phyloP scores from a whole-genome alignment of 2,888 invertebrate genomes.

The Himalopsyche kuldschensis region DNA sequence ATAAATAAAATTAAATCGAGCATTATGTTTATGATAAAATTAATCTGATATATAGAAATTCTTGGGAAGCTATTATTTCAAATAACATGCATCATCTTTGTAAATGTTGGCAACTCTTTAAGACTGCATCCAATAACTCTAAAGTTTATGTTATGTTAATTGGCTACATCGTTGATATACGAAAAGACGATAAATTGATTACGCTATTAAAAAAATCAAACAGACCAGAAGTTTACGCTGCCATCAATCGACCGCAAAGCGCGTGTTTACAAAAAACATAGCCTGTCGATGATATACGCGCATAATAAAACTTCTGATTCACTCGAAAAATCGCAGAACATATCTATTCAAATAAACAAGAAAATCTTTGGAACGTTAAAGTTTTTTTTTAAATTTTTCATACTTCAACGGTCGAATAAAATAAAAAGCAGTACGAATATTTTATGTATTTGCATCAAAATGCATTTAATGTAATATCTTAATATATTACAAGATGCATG shows the following conservation, averaged over 20 bases:
- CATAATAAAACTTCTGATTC: neutral
- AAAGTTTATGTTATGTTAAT: neutral
- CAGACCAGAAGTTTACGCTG: neutral
- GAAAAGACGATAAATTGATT: neutral
- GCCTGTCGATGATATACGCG: neutral
- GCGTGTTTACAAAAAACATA: neutral
- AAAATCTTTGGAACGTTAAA: neutral
- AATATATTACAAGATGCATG: too few species aligned
- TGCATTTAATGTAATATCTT: too few species aligned
- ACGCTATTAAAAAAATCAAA: neutral
- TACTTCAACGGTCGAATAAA: neutral
- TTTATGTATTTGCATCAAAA: too few species aligned
- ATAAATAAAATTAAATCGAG: too few species aligned
- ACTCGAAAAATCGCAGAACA: neutral
- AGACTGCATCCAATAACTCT: neutral
- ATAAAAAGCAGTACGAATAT: too few species aligned
- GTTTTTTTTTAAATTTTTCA: neutral
- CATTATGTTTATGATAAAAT: too few species aligned
- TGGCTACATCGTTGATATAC: neutral
- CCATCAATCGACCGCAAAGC: neutral
- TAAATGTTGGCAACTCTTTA: neutral
- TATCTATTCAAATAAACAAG: neutral
- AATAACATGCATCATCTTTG: too few species aligned
- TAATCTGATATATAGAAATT: too few species aligned
- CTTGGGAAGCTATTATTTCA: too few species aligned